Conservation (phyloP, 2,888 invertebrate genomes). For the Lamellibrachia satsuma region DNA sequence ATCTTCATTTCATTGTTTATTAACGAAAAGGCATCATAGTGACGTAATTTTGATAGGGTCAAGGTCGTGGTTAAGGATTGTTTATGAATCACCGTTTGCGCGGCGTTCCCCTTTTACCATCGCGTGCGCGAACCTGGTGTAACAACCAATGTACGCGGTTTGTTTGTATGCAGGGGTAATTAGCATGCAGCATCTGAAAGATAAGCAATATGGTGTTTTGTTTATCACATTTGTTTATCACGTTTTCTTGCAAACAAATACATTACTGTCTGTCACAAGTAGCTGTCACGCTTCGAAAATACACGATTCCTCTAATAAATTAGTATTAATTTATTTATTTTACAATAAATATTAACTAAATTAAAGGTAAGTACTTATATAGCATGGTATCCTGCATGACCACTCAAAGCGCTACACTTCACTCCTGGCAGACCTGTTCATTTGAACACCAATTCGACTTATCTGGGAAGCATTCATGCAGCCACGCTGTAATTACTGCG, state of each 20-base stretch:
- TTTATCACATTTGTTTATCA: neutral
- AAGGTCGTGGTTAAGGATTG: neutral
- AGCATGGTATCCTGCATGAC: no score
- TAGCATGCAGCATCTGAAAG: neutral
- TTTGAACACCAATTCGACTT: no score
- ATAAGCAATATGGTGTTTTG: neutral
- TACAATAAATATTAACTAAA: no score
- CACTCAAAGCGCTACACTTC: no score
- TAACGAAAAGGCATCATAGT: neutral
- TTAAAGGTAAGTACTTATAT: no score
- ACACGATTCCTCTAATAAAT: no score
- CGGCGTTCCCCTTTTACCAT: neutral
- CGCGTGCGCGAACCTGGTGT: neutral
- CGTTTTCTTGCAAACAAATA: neutral
- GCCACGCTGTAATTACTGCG: no score
- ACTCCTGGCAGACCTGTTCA: no score
- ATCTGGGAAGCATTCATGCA: no score
- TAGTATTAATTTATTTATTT: no score
- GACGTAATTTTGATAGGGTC: neutral
- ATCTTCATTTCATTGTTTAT: neutral
- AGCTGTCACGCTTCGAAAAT: neutral
- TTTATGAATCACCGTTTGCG: neutral
- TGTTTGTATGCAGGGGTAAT: neutral
- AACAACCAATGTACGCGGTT: slow-evolving; percentile 8
- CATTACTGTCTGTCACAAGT: neutral